Evolutionary conservation across 37 sponge, comb jelly and placozoan species (phyloP).

Genomic region (Ianthella basta): DNA sequence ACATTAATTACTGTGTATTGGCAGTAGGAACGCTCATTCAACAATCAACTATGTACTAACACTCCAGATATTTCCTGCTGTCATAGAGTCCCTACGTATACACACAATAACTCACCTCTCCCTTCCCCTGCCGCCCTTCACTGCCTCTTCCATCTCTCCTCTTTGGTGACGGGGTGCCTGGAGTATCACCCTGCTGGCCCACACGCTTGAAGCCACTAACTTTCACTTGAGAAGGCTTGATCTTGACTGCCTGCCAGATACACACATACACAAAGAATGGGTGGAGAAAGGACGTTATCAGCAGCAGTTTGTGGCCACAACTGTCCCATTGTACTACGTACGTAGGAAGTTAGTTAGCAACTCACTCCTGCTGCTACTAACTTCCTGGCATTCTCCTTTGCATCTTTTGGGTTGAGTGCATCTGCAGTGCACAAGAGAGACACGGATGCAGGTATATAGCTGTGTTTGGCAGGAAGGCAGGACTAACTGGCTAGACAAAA

Average conservation of each 20-base stretch:
- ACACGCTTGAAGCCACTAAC: conserved; percentile 75
- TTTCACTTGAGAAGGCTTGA: conserved; percentile 60
- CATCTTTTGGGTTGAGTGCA: conserved; percentile 68
- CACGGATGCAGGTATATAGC: background rate
- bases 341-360: background rate
- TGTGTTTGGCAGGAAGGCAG: conserved; percentile 26
- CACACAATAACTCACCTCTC: conserved; percentile 18
- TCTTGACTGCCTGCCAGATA: conserved; percentile 44
- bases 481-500: too few relatives aligned
- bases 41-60: too few relatives aligned
- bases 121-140: background rate
- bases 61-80: too few relatives aligned
- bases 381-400: conserved; percentile 70
- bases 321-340: background rate
- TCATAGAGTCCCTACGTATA: too few relatives aligned
- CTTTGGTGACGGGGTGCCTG: background rate
- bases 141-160: background rate
- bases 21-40: too few relatives aligned
- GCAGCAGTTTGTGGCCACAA: background rate
- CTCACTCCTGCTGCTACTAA: conserved; percentile 64
- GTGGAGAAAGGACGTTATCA: background rate
- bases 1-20: too few relatives aligned
- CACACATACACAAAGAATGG: background rate
- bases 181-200: conserved; percentile 40
- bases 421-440: conserved; percentile 38